Percentiles rank a stretch among this genome's conserved stretches.
phyloP scores from a whole-genome alignment of 53 echinoderm and acorn worm genomes.

The Luidia sarsii region DNA sequence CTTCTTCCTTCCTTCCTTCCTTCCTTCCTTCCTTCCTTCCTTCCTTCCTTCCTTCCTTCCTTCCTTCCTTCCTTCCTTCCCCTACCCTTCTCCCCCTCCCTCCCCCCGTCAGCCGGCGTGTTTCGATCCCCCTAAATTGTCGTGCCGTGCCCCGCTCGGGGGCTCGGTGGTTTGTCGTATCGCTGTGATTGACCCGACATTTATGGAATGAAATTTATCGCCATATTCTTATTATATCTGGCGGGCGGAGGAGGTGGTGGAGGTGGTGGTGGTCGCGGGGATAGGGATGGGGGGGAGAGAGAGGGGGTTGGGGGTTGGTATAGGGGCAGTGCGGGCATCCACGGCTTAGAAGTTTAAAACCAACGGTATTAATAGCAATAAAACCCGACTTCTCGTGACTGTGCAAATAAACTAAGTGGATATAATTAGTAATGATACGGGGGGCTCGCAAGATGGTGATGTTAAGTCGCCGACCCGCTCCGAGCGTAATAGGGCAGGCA shows the following conservation, averaged over 20 bases:
- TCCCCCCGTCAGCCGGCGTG: conserved; percentile 2
- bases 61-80: too few species aligned
- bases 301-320: neutral
- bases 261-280: too few species aligned
- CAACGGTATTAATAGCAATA: neutral
- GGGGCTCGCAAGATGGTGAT: too few species aligned
- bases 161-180: conserved; percentile 2
- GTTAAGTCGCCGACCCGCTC: too few species aligned
- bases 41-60: conserved; percentile 1
- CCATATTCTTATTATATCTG: conserved; percentile 27
- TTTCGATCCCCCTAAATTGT: conserved; percentile 10
- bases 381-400: too few species aligned
- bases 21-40: neutral
- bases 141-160: conserved; percentile 8
- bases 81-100: too few species aligned
- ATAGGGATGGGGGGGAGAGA: neutral
- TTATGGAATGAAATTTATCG: conserved; percentile 39
- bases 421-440: neutral
- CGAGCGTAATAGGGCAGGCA: too few species aligned
- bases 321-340: too few species aligned
- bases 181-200: conserved; percentile 38
- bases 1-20: neutral
- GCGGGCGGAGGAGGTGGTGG: neutral
- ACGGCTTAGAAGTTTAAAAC: neutral
- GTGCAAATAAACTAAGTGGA: conserved; percentile 4